Percentiles rank a stretch among this genome's conserved stretches.
Evolutionary conservation across 2,113 vertebrate species (phyloP).

Genomic region (Cisticola juncidis): DNA sequence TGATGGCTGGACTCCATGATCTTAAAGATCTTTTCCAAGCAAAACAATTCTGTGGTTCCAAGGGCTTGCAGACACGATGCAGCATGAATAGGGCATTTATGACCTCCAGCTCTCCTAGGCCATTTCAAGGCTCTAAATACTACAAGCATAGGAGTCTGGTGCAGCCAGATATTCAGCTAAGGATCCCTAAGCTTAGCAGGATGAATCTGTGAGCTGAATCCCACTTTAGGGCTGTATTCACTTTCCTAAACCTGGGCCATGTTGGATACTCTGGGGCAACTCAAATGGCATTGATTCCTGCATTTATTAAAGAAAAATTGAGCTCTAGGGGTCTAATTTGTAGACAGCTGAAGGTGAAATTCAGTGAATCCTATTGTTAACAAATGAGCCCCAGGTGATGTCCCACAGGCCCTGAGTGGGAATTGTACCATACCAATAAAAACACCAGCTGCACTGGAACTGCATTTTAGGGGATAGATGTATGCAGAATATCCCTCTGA

Average conservation of each 20-base stretch:
- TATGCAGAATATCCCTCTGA: not conserved
- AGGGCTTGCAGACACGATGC: not conserved
- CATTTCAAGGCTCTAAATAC: not conserved
- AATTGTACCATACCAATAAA: not conserved
- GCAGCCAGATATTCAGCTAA: not conserved
- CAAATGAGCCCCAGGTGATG: not conserved
- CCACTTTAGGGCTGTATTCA: not conserved
- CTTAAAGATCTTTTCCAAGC: not conserved
- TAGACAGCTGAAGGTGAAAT: not conserved
- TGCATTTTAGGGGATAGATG: not conserved
- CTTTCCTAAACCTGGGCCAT: not conserved
- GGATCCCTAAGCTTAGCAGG: not conserved
- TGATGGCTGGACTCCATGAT: not conserved
- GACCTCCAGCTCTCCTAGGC: not conserved
- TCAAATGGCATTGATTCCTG: not conserved
- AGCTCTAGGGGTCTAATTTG: constrained; percentile 20
- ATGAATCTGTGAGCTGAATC: not conserved
- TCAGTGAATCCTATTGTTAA: constrained; percentile 10
- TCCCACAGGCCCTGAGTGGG: not conserved
- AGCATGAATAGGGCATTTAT: not conserved
- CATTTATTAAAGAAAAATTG: not conserved
- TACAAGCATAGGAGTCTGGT: not conserved
- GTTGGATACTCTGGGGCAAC: not conserved
- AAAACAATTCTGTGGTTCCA: not conserved
- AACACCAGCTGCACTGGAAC: not conserved